A percentile compares a stretch with the other conserved stretches of the same genome.
Conservation (phyloP, 1,140 invertebrate species). For the Cardiocondyla obscurior region DNA sequence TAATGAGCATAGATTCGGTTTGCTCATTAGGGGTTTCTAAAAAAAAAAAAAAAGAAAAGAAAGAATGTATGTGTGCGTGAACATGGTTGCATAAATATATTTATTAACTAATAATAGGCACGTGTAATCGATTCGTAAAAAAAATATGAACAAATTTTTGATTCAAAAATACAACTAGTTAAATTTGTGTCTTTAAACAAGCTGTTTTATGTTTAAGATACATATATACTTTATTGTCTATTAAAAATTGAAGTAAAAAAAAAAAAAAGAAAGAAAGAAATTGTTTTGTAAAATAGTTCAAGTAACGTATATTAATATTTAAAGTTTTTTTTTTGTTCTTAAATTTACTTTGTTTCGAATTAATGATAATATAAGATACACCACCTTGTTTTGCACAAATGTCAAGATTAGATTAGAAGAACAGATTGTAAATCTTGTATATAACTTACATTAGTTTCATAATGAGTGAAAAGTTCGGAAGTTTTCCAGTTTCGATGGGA, state of each 20-base stretch:
- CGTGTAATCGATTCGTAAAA: background rate
- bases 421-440: conserved; percentile 35
- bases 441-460: conserved; percentile 17
- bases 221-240: background rate
- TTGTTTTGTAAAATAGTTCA: no score
- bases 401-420: conserved; percentile 15
- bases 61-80: background rate
- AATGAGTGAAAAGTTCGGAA: background rate
- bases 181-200: background rate
- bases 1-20: conserved; percentile 27
- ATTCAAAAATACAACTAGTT: background rate
- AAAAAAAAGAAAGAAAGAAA: no score
- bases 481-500: background rate
- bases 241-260: conserved; percentile 19
- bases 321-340: no score
- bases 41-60: conserved; percentile 2
- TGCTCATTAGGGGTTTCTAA: background rate
- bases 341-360: conserved; percentile 5
- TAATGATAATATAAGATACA: conserved; percentile 6
- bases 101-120: background rate
- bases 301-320: no score
- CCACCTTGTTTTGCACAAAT: conserved; percentile 22
- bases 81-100: background rate
- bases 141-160: background rate
- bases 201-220: background rate